Percentiles rank a stretch among this genome's conserved stretches.
These are phyloP conservation scores for Nothoprocta pentlandii DNA, from an alignment of 2,113 vertebrate species.

Conservation along the genomic window DNA sequence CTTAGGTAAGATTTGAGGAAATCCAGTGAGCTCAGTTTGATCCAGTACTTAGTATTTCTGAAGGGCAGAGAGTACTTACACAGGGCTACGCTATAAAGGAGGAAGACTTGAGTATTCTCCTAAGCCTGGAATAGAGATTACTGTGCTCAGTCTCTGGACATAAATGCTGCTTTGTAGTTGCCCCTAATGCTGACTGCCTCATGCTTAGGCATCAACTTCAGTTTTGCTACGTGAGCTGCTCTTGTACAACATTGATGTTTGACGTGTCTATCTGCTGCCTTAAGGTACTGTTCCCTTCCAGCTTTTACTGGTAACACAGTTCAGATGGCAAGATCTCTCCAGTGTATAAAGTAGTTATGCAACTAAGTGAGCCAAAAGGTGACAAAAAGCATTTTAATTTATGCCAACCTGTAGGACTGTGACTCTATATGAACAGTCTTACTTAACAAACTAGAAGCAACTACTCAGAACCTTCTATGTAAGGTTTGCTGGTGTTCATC, in stretches of 20 bases:
- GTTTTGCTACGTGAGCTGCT: neutral
- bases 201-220: neutral
- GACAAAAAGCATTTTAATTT: neutral
- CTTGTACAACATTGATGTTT: neutral
- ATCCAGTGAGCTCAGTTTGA: neutral
- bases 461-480: neutral
- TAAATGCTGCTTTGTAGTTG: neutral
- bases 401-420: neutral
- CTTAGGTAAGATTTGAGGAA: neutral
- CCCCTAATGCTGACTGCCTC: neutral
- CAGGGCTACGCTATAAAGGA: no score
- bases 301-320: neutral
- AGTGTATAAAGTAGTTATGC: neutral
- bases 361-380: neutral
- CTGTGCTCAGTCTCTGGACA: neutral
- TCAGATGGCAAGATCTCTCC: neutral
- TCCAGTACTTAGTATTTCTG: neutral
- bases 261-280: neutral
- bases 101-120: rapidly evolving
- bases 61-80: neutral
- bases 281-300: neutral
- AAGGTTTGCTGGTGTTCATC: neutral
- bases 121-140: neutral
- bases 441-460: neutral
- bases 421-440: neutral